Base-by-base conservation (phyloP, 2,888 invertebrate species). In the Melipona beecheii region DNA sequence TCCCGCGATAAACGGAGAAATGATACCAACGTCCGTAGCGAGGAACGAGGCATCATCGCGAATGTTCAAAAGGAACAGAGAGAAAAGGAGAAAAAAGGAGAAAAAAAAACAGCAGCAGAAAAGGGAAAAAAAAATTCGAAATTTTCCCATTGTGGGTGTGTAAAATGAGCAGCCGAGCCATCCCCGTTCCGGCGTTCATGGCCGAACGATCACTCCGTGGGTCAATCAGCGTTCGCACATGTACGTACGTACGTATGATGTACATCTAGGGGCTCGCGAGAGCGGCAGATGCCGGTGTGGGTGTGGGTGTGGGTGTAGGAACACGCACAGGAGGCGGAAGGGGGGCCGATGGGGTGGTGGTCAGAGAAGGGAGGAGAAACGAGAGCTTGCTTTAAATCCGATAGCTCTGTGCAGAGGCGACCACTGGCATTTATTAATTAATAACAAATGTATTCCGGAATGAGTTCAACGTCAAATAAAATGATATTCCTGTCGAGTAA, bases 381-480 rank as follows among this genome's bases (percentile, higher is more conserved):
- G 84, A 81, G 83, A 81, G 86, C 70, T 86, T 85, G 87, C 90
- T 91, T 92, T 91, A 92, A 92, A 92, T 90, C 87, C 89, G 91
- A 91, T 91, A 92, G 88, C 91, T 85, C 87, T 90, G 89, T 89
- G 88, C 73, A 78, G 80, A 77, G 43, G 72, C 82, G 81, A 85
- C 78, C 89, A 84, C 81, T 81, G 88, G 87, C 88, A 91, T 92
- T 93, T 92, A 92, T 91, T 90, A 92, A 93, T 93, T 92, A 92
- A 93, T 91, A 92, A 92, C 91, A 92, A 92, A 93, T 92, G 91
- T 91, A 92, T 91, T 86, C 86, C 86, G 88, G 87, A 89, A 92
- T 91, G 90, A 91, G 89, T 92, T 92, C 88, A 91, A 91, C 91
- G 91, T 90, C 89, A 88, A 93, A 93, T 92, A 92, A 93, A 93